Percentiles rank a stretch among this genome's conserved stretches.
Evolutionary conservation across 2,797 vertebrate species (phyloP).

Genomic region (Peromyscus nudipes): DNA sequence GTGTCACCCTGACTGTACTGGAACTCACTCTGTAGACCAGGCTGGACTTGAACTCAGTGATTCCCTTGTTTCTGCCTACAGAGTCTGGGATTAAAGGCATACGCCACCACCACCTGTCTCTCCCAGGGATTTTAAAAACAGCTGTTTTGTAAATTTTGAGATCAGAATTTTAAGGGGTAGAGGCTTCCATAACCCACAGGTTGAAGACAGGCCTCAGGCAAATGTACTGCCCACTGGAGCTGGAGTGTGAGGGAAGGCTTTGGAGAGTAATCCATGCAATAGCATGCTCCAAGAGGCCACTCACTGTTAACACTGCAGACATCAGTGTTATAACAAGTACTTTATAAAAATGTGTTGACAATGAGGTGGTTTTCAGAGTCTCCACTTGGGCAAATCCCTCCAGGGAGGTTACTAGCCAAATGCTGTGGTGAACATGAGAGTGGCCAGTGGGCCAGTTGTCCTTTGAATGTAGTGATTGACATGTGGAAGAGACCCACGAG

Average conservation of each 20-base stretch:
- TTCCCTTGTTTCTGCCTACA: background rate
- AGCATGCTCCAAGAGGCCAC: background rate
- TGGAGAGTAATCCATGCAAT: background rate
- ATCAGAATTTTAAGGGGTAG: slow-evolving; percentile 21
- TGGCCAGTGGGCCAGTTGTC: background rate
- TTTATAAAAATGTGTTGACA: background rate
- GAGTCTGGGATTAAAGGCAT: background rate
- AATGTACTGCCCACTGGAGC: background rate
- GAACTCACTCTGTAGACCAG: background rate
- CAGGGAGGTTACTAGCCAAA: background rate
- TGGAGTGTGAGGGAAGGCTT: background rate
- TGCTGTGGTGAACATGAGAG: background rate
- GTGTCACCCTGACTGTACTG: background rate
- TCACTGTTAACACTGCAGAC: no score
- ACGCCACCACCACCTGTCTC: background rate
- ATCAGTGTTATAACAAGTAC: background rate
- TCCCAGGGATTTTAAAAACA: background rate
- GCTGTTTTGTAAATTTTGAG: background rate
- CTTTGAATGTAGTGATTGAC: slow-evolving; percentile 33
- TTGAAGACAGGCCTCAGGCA: background rate
- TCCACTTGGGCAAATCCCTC: background rate
- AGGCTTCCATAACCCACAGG: background rate
- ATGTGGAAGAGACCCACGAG: background rate
- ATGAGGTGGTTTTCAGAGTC: background rate
- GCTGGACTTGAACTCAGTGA: background rate